Conservation (phyloP, 2,113 vertebrate genomes). For the Melanocharis versteri region DNA sequence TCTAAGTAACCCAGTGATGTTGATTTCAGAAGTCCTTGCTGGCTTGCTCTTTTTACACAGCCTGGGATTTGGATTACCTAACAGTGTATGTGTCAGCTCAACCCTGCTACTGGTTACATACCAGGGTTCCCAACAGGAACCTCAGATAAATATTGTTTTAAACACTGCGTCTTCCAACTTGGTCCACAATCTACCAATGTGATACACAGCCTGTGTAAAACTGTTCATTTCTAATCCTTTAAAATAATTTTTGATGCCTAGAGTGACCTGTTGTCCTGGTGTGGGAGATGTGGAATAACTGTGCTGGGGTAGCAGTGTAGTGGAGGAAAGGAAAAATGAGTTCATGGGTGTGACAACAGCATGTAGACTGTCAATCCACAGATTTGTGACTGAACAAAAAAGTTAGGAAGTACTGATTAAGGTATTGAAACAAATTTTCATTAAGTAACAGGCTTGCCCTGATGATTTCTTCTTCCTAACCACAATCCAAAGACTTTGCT, state of each 20-base stretch:
- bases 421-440: background rate
- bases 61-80: background rate
- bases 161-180: background rate
- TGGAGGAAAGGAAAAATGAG: background rate
- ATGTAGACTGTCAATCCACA: background rate
- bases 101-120: background rate
- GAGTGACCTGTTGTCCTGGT: background rate
- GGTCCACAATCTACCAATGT: background rate
- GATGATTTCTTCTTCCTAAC: background rate
- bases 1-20: background rate
- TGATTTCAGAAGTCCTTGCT: background rate
- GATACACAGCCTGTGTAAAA: background rate
- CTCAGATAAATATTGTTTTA: background rate
- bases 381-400: background rate
- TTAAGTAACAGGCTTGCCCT: background rate
- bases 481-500: background rate
- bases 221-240: background rate
- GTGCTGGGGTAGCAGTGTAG: background rate
- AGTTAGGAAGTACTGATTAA: background rate
- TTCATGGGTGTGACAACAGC: accelerated
- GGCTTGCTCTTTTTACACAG: background rate
- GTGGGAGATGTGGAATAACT: background rate
- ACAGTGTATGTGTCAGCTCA: background rate
- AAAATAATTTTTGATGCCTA: background rate
- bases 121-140: background rate